Evolutionary conservation across 2,113 vertebrate species (phyloP).

Genomic region (Sterrhoptilus dennistouni): DNA sequence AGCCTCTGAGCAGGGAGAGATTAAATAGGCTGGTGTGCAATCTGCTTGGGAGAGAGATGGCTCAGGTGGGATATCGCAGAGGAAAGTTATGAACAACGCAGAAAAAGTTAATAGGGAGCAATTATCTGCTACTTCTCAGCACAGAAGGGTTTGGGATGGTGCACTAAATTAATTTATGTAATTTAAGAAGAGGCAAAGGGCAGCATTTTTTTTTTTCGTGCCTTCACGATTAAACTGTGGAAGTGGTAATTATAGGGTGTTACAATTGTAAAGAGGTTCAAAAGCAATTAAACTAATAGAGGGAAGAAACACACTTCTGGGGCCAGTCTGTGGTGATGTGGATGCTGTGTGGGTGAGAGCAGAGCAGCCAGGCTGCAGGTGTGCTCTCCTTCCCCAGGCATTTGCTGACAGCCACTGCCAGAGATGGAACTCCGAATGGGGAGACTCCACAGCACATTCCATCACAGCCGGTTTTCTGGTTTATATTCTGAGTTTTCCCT

Average conservation of each 20-base stretch:
- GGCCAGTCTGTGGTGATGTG: background rate
- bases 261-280: background rate
- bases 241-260: background rate
- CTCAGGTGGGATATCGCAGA: background rate
- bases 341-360: background rate
- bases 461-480: background rate
- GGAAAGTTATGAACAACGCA: background rate
- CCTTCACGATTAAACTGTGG: background rate
- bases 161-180: slow-evolving; percentile 10
- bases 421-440: background rate
- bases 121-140: background rate
- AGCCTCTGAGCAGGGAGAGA: background rate
- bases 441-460: background rate
- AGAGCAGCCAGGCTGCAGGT: background rate
- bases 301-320: background rate
- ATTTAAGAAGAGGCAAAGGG: slow-evolving; percentile 25
- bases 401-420: background rate
- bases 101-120: slow-evolving; percentile 8
- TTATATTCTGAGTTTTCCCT: background rate
- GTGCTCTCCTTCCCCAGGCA: background rate
- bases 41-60: background rate
- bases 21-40: background rate
- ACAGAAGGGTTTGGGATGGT: background rate
- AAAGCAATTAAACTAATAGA: slow-evolving; percentile 24
- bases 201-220: background rate